Base-by-base conservation (phyloP, 2,888 invertebrate species). In the Antitype chi region DNA sequence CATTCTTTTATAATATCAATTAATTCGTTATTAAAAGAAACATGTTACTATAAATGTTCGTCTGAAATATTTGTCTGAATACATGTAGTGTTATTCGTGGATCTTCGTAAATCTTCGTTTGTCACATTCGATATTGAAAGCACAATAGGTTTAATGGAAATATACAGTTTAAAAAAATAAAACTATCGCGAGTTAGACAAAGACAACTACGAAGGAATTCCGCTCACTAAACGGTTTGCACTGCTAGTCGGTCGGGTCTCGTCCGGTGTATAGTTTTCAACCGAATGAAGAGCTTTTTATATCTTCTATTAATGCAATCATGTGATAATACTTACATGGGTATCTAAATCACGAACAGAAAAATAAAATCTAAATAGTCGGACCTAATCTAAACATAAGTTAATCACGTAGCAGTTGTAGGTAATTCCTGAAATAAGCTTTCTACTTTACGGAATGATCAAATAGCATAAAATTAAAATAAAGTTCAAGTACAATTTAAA, bases 1-100 rank as follows among this genome's bases (percentile, higher is more conserved):
- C 82, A 82, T 85, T 85, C 70, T 85, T 82, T 74, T 75, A 69
- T 59, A 76, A 85, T 85, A 76, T 70, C 49, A 82, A 82, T 85
- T 76, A 70, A 76, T 82, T 62, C 28, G 62, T 82, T 85, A 70
- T 82, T 83, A 72, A 67, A 63, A 57, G 52, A 66, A 72, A 69
- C 59, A 72, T 59, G 62, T 67, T 73, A 47, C 57, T 28, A 55
- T 68, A 15, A 59, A 59, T 53, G 38, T 25, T 67, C 38, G 47
- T 59, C 70, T 76, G 49, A 81, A 76, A 83, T 49, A 25, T 70
- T 68, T 53, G 57, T 49, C 49, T 60, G 63, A 77, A 32, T 25
- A 59, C 17, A 72, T 53, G 23, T 49, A 69, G 55, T 70, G 59
- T 17, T 63, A n/a, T 62, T 73, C 49, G 38, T 62, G 32, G 11